Evolutionary conservation across 2,888 invertebrate species (phyloP), one percentile per base, ranked within the genome.

Genomic region (Agrotis ipsilon): DNA sequence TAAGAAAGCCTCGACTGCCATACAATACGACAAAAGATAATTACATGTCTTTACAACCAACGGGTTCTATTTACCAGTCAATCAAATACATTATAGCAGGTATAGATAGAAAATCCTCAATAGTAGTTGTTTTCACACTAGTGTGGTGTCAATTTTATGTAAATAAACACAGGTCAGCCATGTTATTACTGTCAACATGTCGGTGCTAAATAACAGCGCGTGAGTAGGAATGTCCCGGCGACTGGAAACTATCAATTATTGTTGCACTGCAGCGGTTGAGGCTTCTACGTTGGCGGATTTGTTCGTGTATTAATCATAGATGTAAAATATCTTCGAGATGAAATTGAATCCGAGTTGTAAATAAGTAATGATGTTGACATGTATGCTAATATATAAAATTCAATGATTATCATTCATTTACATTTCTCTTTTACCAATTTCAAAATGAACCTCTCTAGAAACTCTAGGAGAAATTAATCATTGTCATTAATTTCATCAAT

Each of bases 191-290:
- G 89, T 88, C 90, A 89, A 83, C 85, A 72, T 88, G 83, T 85
- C 86, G 81, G 75, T 76, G 67, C 70, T 69, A 85, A 88, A 88
- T 88, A 86, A 85, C 85, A 87, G 85, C 82, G 60, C 72, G 75
- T 74, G 70, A 78, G 78, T 80, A 80, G 76, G 71, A 80, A 83
- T 83, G 87, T 86, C 81, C 69, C 77, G 46, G 76, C 68, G 75
- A 84, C 84, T 84, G 86, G 87, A 79, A 89, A 90, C 91, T 89
- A 92, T 91, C 93, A 93, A 94, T 94, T 93, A 93, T 90, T 87
- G 87, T 85, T 83, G 82, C 85, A 81, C 83, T 83, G 85, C 80
- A 75, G 74, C 79, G 72, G 67, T 73, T 63, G 32, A 74, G 87
- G 92, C 93, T 66, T 76, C 24, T 57, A 86, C 83, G 83, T 21